phyloP scores from a whole-genome alignment of 2,113 vertebrate species.

The Sclerurus mexicanus region DNA sequence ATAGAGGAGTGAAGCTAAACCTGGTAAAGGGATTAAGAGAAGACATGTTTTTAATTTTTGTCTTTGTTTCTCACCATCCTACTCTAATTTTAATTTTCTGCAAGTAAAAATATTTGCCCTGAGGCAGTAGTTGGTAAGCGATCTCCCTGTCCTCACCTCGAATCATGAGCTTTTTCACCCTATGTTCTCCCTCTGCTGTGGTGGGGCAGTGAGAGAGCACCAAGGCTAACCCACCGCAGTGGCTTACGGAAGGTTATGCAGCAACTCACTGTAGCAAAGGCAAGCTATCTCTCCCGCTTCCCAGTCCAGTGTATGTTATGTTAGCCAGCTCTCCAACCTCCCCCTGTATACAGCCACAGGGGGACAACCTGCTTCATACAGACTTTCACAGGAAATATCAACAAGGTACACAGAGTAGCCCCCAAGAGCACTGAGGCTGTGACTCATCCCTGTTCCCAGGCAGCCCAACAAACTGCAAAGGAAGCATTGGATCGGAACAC shows the following conservation, averaged over 20 bases:
- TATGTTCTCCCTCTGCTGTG: rapidly evolving
- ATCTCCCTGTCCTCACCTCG: background rate
- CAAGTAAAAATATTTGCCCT: background rate
- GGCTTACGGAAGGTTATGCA: background rate
- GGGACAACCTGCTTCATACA: rapidly evolving
- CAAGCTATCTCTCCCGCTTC: background rate
- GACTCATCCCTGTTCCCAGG: background rate
- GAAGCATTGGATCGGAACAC: background rate
- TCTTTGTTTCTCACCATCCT: background rate
- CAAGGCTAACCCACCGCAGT: rapidly evolving
- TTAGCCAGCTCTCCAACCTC: background rate
- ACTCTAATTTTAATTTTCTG: background rate
- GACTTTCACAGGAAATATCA: background rate
- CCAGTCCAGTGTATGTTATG: background rate
- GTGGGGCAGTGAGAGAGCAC: rapidly evolving
- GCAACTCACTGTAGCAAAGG: background rate
- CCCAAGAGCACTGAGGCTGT: background rate
- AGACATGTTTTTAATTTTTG: background rate
- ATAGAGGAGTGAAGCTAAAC: background rate
- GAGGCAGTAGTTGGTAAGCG: background rate
- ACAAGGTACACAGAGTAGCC: background rate
- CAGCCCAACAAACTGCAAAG: background rate
- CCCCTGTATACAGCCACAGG: rapidly evolving
- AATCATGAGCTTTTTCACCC: background rate
- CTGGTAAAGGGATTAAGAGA: background rate